These are phyloP conservation scores for Alethe castanea DNA, from an alignment of 2,113 vertebrate genomes.

Conservation along the genomic window DNA sequence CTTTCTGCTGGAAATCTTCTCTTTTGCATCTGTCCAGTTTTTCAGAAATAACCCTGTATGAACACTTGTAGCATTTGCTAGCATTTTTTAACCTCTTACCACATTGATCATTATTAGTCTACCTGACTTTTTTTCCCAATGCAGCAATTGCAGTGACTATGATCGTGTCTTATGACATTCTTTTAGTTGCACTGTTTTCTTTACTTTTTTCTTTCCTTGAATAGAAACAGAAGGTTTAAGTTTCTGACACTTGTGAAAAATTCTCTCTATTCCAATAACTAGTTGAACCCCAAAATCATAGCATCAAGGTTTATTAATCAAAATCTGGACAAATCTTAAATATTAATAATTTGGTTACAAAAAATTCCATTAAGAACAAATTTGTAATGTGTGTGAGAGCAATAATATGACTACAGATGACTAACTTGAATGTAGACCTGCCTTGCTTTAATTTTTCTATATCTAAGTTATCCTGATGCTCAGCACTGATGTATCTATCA, in stretches of 20 bases:
- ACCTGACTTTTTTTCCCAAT: neutral
- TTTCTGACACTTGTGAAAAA: neutral
- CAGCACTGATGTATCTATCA: neutral
- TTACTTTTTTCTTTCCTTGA: neutral
- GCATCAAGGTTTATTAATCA: neutral
- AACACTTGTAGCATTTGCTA: neutral
- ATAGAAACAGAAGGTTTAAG: neutral
- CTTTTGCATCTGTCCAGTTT: neutral
- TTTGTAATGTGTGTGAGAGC: neutral
- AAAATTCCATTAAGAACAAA: neutral
- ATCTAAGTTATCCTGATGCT: neutral
- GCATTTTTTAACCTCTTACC: neutral
- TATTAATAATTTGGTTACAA: neutral
- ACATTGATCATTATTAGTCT: neutral
- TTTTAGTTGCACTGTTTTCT: neutral
- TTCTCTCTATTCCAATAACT: neutral
- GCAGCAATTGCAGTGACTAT: neutral
- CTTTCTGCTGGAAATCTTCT: neutral
- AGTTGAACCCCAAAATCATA: neutral
- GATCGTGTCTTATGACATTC: neutral
- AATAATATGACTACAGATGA: neutral
- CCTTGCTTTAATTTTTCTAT: neutral
- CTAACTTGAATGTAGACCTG: neutral
- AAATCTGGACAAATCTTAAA: neutral
- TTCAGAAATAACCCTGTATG: neutral